Conservation (phyloP, 1,140 invertebrate species). For the Kradibia gibbosae region DNA sequence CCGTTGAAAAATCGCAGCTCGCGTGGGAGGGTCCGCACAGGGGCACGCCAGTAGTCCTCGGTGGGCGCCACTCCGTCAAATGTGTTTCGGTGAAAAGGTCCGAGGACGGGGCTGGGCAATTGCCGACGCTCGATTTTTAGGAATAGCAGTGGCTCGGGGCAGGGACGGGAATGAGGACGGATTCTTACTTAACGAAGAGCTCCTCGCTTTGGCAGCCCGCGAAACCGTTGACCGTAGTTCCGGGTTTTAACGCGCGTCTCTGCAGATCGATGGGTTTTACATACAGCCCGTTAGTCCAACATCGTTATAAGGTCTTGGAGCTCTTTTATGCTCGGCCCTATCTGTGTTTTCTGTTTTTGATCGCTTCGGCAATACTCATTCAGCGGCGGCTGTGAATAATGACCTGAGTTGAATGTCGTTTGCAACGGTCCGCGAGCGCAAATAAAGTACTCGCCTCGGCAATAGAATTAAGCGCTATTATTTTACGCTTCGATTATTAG, state of each 20-base stretch:
- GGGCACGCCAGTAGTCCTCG: no score
- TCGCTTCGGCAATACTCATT: not conserved
- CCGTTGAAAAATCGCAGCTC: no score
- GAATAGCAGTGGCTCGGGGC: not conserved
- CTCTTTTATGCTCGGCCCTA: not conserved
- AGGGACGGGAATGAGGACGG: not conserved
- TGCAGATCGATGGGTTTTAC: conserved; percentile 7
- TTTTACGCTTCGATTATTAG: not conserved
- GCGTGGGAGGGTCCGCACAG: no score
- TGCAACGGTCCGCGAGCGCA: not conserved
- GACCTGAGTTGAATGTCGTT: not conserved
- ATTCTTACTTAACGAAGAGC: not conserved
- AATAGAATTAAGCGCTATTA: not conserved
- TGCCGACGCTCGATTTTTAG: not conserved
- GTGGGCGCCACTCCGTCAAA: no score
- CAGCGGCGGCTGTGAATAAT: not conserved
- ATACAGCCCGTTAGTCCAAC: not conserved
- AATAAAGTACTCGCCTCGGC: not conserved
- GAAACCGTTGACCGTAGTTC: not conserved
- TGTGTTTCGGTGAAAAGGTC: no score
- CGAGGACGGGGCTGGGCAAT: not conserved
- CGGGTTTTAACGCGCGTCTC: not conserved
- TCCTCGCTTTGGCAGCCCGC: not conserved
- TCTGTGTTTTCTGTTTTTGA: not conserved
- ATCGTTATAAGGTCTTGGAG: not conserved